phyloP scores from a whole-genome alignment of 2,113 vertebrate species.

The Notechis scutatus region DNA sequence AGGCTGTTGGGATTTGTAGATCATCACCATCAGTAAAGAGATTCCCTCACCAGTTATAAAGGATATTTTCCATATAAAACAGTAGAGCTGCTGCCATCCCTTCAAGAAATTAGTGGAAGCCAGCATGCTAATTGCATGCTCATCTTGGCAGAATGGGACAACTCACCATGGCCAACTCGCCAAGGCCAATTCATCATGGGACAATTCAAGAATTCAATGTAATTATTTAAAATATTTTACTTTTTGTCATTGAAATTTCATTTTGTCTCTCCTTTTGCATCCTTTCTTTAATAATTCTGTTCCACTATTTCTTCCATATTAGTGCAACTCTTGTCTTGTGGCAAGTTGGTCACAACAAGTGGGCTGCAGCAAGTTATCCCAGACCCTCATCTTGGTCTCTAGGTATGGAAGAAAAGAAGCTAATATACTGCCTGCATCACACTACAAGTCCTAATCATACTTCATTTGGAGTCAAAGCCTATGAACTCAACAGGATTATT shows the following conservation, averaged over 20 bases:
- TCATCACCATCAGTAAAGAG: neutral
- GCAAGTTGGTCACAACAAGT: neutral
- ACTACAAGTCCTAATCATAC: neutral
- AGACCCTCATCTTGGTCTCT: neutral
- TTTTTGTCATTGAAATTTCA: neutral
- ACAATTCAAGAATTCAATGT: neutral
- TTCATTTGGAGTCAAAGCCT: neutral
- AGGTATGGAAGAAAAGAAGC: neutral
- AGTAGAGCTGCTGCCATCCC: neutral
- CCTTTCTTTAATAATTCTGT: neutral
- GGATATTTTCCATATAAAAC: neutral
- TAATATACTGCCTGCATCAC: neutral
- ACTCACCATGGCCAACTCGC: neutral
- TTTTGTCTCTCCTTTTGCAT: neutral
- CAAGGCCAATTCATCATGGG: neutral
- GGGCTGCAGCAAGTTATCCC: too few species aligned
- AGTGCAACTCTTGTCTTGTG: too few species aligned
- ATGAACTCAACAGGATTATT: neutral
- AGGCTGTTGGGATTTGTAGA: neutral
- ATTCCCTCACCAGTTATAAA: neutral
- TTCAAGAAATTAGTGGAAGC: neutral
- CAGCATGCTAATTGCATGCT: neutral
- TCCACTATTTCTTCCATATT: neutral
- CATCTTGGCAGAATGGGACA: neutral
- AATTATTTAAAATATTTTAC: neutral